phyloP scores from a whole-genome alignment of 2,113 vertebrate species.

The Gallinago jamesoni region DNA sequence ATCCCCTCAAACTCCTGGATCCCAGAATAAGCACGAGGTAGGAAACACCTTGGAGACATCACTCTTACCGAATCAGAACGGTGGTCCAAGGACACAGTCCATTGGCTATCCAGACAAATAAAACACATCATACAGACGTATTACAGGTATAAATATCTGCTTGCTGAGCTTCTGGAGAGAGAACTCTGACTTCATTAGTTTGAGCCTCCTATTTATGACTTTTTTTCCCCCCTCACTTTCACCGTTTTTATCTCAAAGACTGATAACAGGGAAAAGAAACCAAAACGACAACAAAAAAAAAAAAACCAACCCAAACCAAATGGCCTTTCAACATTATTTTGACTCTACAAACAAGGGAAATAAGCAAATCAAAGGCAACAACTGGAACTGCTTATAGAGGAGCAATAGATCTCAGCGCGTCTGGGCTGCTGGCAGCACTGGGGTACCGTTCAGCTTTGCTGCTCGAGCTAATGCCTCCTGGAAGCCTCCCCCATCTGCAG shows the following conservation, averaged over 20 bases:
- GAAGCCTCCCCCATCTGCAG: not conserved
- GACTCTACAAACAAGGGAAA: not conserved
- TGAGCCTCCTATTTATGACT: not conserved
- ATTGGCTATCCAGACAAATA: not conserved
- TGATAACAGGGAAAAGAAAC: not conserved
- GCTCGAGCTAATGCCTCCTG: not conserved
- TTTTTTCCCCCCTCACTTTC: not conserved
- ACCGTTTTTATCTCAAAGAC: not conserved
- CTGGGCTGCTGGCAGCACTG: not conserved
- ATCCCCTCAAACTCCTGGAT: not conserved
- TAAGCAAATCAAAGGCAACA: not conserved
- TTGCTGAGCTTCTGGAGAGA: not conserved
- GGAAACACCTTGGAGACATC: not conserved
- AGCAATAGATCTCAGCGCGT: not conserved
- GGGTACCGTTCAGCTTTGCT: not conserved
- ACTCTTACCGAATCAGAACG: not conserved
- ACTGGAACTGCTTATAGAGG: not conserved
- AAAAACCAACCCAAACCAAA: not conserved
- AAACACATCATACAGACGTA: not conserved
- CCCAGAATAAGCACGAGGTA: not conserved
- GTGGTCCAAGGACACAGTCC: not conserved
- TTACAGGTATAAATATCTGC: not conserved
- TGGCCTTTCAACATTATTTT: not conserved
- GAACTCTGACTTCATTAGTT: not conserved
- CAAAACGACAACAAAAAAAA: not conserved